A percentile compares a stretch with the other conserved stretches of the same genome.
phyloP scores from a whole-genome alignment of 1,140 invertebrate genomes.

The Nasonia giraulti region DNA sequence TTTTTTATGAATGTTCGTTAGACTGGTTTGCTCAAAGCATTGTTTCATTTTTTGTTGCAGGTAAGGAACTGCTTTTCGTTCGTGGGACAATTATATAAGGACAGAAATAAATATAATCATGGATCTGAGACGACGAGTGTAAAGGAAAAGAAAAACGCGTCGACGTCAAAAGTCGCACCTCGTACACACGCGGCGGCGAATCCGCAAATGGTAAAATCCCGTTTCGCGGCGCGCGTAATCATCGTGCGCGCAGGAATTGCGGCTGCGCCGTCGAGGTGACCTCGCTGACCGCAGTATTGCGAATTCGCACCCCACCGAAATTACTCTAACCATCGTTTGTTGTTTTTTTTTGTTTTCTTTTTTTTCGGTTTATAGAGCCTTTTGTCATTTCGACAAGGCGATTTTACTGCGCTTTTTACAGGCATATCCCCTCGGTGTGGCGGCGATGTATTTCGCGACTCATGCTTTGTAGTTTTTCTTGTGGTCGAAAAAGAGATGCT shows the following conservation, averaged over 20 bases:
- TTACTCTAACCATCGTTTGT: constrained; percentile 33
- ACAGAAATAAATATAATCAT: not conserved
- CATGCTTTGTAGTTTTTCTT: not conserved
- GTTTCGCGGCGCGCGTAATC: constrained; percentile 13
- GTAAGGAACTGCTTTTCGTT: not conserved
- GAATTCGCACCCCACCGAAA: constrained; percentile 36
- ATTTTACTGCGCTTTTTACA: not conserved
- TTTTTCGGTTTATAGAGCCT: not conserved
- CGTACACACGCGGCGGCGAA: not conserved
- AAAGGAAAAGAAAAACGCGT: not conserved
- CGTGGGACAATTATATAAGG: not conserved
- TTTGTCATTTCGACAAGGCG: not conserved
- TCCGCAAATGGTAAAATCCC: constrained; percentile 43
- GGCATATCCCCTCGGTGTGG: no score
- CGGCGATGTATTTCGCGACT: not conserved
- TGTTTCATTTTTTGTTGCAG: not conserved
- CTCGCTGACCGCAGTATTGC: constrained; percentile 44
- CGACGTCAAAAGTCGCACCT: constrained; percentile 20
- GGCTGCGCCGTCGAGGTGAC: constrained; percentile 33
- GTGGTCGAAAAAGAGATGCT: not conserved
- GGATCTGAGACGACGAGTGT: no score
- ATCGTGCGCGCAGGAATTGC: constrained; percentile 9
- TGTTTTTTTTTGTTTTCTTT: not conserved
- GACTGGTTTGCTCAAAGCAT: not conserved
- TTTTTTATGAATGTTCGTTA: no score